Conservation (phyloP, 2,797 vertebrate genomes). For the Stomatorhinus walkeri region DNA sequence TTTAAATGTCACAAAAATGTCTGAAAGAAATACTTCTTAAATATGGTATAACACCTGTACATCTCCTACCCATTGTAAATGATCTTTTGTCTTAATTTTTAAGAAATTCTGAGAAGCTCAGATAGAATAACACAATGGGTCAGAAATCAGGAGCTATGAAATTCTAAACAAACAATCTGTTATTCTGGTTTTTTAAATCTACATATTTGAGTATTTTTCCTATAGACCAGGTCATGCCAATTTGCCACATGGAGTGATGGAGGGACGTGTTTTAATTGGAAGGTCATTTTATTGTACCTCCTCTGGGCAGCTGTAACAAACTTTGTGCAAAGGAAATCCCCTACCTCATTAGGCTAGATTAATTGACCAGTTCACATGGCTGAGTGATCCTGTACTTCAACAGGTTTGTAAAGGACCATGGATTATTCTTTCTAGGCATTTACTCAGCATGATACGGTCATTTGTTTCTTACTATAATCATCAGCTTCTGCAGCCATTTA, state of each 20-base stretch:
- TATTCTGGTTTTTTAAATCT: conserved; percentile 40
- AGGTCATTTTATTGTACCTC: conserved; percentile 53
- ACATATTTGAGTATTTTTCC: conserved; percentile 65
- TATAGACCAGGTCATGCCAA: conserved; percentile 66
- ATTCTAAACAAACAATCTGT: background rate
- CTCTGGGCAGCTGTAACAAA: conserved; percentile 62
- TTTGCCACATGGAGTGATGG: conserved; percentile 71
- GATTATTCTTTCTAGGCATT: conserved; percentile 73
- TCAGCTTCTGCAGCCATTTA: conserved; percentile 41
- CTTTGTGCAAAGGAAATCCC: conserved; percentile 85
- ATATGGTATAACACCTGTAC: background rate
- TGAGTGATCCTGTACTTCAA: conserved; percentile 87
- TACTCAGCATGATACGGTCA: conserved; percentile 60
- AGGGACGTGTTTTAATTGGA: conserved; percentile 66
- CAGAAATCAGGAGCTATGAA: background rate
- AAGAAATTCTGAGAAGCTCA: background rate
- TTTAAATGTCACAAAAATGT: background rate
- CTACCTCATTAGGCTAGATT: conserved; percentile 94
- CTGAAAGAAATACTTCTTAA: background rate
- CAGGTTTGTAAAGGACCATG: conserved; percentile 83
- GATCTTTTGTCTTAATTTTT: background rate
- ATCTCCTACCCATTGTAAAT: background rate
- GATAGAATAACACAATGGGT: background rate
- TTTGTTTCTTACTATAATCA: conserved; percentile 56
- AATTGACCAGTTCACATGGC: conserved; percentile 92